Conservation (phyloP, 1,140 invertebrate genomes). For the Anthonomus grandis region DNA sequence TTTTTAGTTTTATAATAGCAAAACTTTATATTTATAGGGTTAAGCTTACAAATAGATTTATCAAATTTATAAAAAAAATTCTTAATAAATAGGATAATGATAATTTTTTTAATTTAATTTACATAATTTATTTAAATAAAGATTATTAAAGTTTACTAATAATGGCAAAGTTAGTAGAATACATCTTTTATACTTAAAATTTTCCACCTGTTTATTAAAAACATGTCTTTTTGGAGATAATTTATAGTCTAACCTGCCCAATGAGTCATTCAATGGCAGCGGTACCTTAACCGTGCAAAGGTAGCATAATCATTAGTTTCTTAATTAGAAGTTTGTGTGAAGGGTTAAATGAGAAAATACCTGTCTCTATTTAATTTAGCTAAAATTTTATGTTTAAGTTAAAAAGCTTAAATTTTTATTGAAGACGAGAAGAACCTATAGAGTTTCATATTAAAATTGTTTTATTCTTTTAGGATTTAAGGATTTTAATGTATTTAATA, state of each 20-base stretch:
- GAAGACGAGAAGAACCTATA: conserved; percentile 60
- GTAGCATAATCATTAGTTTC: conserved; percentile 69
- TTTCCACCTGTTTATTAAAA: conserved; percentile 72
- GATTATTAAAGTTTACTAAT: conserved; percentile 44
- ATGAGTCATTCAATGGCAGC: conserved; percentile 62
- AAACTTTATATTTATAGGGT: conserved; percentile 40
- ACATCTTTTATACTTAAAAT: conserved; percentile 29
- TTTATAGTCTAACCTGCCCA: conserved; percentile 63
- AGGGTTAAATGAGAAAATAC: conserved; percentile 55
- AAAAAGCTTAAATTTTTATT: conserved; percentile 61
- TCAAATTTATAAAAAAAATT: background rate
- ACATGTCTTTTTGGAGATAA: conserved; percentile 61
- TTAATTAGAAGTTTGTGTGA: conserved; percentile 66
- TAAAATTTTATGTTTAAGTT: conserved; percentile 57
- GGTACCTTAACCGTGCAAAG: conserved; percentile 65
- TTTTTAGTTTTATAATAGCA: conserved; percentile 38
- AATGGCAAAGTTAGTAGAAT: conserved; percentile 46
- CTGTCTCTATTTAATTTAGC: conserved; percentile 50
- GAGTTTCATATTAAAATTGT: conserved; percentile 55
- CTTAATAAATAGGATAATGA: conserved; percentile 6
- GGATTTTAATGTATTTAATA: conserved; percentile 32
- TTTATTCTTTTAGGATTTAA: conserved; percentile 47
- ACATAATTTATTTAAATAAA: conserved; percentile 51
- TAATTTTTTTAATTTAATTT: conserved; percentile 49
- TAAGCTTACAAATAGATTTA: conserved; percentile 8